A percentile compares a stretch with the other conserved stretches of the same genome.
phyloP scores from a whole-genome alignment of 2,113 vertebrate genomes.

The Hiodon tergisus region DNA sequence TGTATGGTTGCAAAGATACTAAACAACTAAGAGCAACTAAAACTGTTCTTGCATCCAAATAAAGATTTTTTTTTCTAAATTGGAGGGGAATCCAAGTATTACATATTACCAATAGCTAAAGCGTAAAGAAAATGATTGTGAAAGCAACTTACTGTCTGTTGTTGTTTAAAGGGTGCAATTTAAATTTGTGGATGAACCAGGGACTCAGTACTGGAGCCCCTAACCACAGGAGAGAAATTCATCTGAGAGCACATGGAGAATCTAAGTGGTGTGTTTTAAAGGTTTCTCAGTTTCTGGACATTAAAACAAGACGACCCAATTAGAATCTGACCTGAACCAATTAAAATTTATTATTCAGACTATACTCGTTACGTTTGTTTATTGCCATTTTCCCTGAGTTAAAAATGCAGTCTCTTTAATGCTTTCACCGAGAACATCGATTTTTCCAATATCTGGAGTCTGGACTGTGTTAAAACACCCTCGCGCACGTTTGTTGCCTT shows the following conservation, averaged over 20 bases:
- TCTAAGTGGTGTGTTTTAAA: conserved; percentile 41
- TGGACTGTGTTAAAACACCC: conserved; percentile 30
- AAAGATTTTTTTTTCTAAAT: too few species aligned
- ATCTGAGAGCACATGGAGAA: conserved; percentile 25
- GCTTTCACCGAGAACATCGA: conserved; percentile 46
- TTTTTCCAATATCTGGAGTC: conserved; percentile 27
- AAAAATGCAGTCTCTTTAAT: conserved; percentile 37
- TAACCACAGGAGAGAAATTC: conserved; percentile 34
- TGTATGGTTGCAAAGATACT: too few species aligned
- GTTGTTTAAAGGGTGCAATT: too few species aligned
- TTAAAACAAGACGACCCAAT: conserved; percentile 48
- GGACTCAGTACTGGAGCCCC: conserved; percentile 24
- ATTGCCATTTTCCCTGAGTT: conserved; percentile 27
- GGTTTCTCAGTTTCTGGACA: conserved; percentile 30
- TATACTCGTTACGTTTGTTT: conserved; percentile 48
- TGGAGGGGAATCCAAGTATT: too few species aligned
- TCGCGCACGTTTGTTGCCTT: conserved; percentile 39
- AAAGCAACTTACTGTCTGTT: too few species aligned
- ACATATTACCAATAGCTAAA: too few species aligned
- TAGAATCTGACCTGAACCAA: conserved; percentile 42
- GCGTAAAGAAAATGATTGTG: too few species aligned
- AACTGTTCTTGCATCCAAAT: too few species aligned
- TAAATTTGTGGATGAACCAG: too few species aligned
- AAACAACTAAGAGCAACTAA: too few species aligned
- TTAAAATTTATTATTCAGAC: conserved; percentile 46